Base-by-base conservation (phyloP, 2,797 vertebrate species). In the Platyrinchus mystaceus region DNA sequence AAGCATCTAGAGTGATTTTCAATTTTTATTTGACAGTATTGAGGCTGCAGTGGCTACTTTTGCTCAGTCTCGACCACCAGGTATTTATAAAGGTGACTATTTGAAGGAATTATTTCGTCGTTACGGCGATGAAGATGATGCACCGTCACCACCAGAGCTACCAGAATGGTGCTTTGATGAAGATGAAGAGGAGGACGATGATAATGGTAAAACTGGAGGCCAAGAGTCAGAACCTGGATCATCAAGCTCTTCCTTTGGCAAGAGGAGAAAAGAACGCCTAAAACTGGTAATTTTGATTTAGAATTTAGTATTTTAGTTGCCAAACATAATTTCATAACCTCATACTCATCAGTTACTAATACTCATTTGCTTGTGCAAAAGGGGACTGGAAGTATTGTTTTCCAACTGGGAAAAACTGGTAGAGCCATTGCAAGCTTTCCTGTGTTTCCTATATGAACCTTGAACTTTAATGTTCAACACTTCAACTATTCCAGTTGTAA, bases 81-180 rank as follows among this genome's bases (percentile, higher is more conserved):
- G 99, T 97, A 99, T 99, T 98, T 99, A 99, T 97, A 99, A 99
- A 98, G 99, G 97, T 77, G 99, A 99, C 95, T 99, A 99, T 97
- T 98, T 99, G 97, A 99, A 99, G 97, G 99, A 99, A 96, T 98
- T 99, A 50, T 99, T 99, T 95, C 98, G 98, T 95, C 99, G 99
- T 82, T 99, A 99, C 11, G 99, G 99, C 2, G 99, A 99, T 14
- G 98, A 98, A 94, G 99, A 99, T 90, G 99, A 99, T 95, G 94
- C 99, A 11, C 99, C 99, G 11, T 60, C 98, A 3, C 98, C 99
- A 59, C 99, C 99, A 5, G 76, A 98, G 9, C 98, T 99, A 50
- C 99, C 99, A 2, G 99, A 99, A 47, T 99, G 99, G 99, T 99
- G 99, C 97, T 99, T 99, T 63, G 99, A 99, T 14, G 99, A 99